Evolutionary conservation across 1,140 invertebrate genomes (phyloP).

Genomic region (Chlorops oryzae): DNA sequence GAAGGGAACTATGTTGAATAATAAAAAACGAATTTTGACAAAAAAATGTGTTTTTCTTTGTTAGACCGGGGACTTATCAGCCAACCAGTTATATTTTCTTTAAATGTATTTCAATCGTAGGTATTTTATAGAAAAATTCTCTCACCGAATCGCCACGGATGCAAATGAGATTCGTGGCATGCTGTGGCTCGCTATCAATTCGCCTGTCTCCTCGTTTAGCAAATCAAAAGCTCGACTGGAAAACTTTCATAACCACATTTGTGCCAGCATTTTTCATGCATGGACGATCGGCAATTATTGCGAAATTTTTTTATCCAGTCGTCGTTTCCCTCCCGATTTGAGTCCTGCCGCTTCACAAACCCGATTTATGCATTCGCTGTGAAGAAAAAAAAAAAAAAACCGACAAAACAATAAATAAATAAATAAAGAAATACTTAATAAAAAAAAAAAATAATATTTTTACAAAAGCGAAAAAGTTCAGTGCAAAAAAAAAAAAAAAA

Average conservation of each 20-base stretch:
- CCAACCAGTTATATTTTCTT: too few species aligned
- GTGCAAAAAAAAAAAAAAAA: too few species aligned
- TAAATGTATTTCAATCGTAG: too few species aligned
- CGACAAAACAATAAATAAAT: too few species aligned
- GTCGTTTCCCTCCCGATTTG: slow-evolving; percentile 79
- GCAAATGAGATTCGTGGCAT: slow-evolving; percentile 98
- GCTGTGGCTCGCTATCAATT: slow-evolving; percentile 85
- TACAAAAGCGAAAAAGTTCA: too few species aligned
- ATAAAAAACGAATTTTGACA: too few species aligned
- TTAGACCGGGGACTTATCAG: too few species aligned
- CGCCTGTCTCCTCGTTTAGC: slow-evolving; percentile 73
- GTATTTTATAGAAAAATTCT: too few species aligned
- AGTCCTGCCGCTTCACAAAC: slow-evolving; percentile 91
- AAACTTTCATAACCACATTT: slow-evolving; percentile 86
- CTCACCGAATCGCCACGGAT: slow-evolving; percentile 85
- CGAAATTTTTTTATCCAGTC: slow-evolving; percentile 75
- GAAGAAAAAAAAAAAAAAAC: too few species aligned
- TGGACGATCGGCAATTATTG: slow-evolving; percentile 79
- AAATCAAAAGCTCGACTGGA: slow-evolving; percentile 83
- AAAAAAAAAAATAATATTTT: background rate
- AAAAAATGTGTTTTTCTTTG: too few species aligned
- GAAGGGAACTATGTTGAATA: too few species aligned
- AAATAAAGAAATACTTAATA: background rate
- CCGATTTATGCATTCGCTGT: slow-evolving; percentile 92
- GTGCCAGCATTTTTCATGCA: slow-evolving; percentile 87